Evolutionary conservation across 2,797 vertebrate genomes (phyloP), one percentile per base, ranked within the genome.

Genomic region (Ataeniobius toweri): DNA sequence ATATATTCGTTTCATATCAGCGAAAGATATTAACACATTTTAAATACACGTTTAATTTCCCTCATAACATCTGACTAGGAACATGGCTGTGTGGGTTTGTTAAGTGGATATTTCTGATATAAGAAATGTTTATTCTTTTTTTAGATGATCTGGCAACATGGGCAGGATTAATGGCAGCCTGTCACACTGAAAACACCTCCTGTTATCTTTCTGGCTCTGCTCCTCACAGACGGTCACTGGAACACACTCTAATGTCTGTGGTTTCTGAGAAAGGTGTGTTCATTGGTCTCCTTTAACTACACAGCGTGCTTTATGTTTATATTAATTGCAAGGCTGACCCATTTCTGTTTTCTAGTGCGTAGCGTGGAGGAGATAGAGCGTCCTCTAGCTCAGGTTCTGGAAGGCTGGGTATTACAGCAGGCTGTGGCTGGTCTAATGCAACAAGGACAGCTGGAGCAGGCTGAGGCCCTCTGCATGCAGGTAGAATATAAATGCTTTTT

Each of bases 161-260:
- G 98, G 96, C 97, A 0, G 97, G 95, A 71, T 93, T 99, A 73
- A 97, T 99, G 97, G 97, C 97, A 78, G 97, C 98, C 74, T 98
- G 97, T 93, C 95, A 99, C 88, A 95, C 96, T 36, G 97, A 99
- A 89, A 96, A 97, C 86, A 96, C 95, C 0, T 73, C 96, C 71
- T 95, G 91, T 77, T 90, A 93, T 75, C 94, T 99, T 1, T 94
- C 91, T 55, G 95, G 94, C 36, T 89, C 93, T 75, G 85, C 94
- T 81, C 94, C 96, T 0, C 88, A 92, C 84, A 92, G 86, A 81
- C 92, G 73, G 31, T 94, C 89, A 70, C 91, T 98, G 14, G 95
- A 96, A 83, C 93, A 94, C 86, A 91, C 71, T 4, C 90, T 98
- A 41, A 89, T 97, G 86, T 92, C 96, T n/a, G 93, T 96, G 78